phyloP scores from a whole-genome alignment of 2,888 invertebrate species.

The Tiliacea citrago region DNA sequence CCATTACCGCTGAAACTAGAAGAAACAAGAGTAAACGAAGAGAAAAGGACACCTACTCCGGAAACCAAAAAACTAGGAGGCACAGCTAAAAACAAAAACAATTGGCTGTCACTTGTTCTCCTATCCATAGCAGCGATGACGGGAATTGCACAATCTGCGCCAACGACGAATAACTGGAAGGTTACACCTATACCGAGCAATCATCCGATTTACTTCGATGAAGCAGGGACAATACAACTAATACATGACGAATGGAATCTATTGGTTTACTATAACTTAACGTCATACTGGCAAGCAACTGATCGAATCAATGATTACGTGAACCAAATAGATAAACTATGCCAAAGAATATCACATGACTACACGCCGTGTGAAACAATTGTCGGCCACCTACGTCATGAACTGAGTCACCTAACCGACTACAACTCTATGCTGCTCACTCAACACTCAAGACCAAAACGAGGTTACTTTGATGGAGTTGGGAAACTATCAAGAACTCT shows the following conservation, averaged over 20 bases:
- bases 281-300: conserved; percentile 3
- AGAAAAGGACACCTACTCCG: not conserved
- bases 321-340: conserved; percentile 3
- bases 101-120: not conserved
- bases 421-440: conserved; percentile 12
- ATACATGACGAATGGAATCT: not conserved
- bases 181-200: conserved; percentile 6
- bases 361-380: not conserved
- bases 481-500: too few relatives aligned
- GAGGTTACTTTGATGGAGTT: too few relatives aligned
- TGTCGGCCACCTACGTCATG: conserved; percentile 2
- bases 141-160: conserved; percentile 9
- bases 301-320: not conserved
- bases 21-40: not conserved
- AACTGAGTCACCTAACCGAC: not conserved
- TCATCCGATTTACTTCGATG: conserved; percentile 10
- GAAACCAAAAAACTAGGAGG: conserved; percentile 2
- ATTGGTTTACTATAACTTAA: not conserved
- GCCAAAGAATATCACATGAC: conserved; percentile 5
- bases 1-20: conserved; percentile 2
- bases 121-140: conserved; percentile 2
- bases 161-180: not conserved
- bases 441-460: not conserved
- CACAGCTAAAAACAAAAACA: not conserved
- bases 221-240: not conserved